A percentile compares a stretch with the other conserved stretches of the same genome.
Conservation (phyloP, 2,888 invertebrate genomes). For the Syritta pipiens region DNA sequence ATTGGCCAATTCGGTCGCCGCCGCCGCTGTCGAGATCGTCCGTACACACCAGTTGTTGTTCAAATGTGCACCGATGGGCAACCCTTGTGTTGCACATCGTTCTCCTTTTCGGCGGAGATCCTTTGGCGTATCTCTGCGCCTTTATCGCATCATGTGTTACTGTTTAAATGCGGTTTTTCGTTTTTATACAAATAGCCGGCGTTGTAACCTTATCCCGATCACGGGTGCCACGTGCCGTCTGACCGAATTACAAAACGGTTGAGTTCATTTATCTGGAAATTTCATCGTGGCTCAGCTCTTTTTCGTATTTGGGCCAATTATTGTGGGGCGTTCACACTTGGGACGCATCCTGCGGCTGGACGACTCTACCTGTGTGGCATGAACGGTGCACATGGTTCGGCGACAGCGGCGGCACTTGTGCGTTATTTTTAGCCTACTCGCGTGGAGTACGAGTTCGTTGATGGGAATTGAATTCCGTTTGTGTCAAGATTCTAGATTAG, state of each 20-base stretch:
- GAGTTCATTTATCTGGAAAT: constrained; percentile 65
- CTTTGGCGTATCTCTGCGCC: constrained; percentile 57
- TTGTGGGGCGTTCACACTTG: constrained; percentile 48
- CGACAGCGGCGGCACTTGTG: constrained; percentile 56
- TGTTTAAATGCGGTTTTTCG: constrained; percentile 55
- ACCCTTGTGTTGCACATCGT: constrained; percentile 33
- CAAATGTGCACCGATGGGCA: constrained; percentile 1
- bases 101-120: constrained; percentile 22
- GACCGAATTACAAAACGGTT: constrained; percentile 65
- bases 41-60: constrained; percentile 51
- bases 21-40: not conserved
- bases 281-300: constrained; percentile 54
- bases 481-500: constrained; percentile 51
- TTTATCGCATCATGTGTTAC: constrained; percentile 68
- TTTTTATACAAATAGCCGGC: not conserved
- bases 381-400: constrained; percentile 42
- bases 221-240: constrained; percentile 67
- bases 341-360: constrained; percentile 35
- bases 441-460: constrained; percentile 35
- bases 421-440: constrained; percentile 48
- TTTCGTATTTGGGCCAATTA: constrained; percentile 52
- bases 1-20: constrained; percentile 59
- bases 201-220: constrained; percentile 63
- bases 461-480: not conserved
- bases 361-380: constrained; percentile 53